Percentiles rank a stretch among this genome's conserved stretches.
Conservation (phyloP, 2,888 invertebrate genomes). For the Thymelicus sylvestris region DNA sequence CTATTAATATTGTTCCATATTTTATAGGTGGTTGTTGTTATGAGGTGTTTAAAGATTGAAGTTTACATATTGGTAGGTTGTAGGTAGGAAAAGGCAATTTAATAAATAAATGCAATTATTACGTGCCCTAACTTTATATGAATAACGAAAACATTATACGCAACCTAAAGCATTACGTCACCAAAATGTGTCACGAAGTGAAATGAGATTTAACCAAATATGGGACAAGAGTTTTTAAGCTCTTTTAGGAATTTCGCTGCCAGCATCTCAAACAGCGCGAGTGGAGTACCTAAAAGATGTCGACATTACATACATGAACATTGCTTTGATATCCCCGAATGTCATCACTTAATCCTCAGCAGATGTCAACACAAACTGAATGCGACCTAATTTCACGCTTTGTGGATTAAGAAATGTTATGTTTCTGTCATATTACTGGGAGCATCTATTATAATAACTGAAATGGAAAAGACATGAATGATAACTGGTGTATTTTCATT, state of each 20-base stretch:
- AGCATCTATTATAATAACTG: constrained; percentile 2
- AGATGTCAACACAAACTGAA: constrained; percentile 9
- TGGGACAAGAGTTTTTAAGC: constrained; percentile 5
- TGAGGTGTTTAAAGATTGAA: neutral
- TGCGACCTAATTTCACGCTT: constrained; percentile 10
- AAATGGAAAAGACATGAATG: neutral
- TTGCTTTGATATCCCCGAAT: constrained; percentile 13
- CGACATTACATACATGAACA: constrained; percentile 6
- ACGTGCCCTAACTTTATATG: neutral
- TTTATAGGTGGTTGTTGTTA: too few species aligned
- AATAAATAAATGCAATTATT: too few species aligned
- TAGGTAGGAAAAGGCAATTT: neutral
- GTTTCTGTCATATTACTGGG: neutral
- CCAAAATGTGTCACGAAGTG: constrained; percentile 19
- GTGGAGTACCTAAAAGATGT: neutral
- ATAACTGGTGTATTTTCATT: too few species aligned
- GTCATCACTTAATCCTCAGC: constrained; percentile 6
- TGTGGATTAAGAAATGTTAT: constrained; percentile 8
- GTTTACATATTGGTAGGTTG: neutral
- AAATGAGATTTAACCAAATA: constrained; percentile 18
- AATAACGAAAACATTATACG: constrained; percentile 13
- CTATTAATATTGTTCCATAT: neutral
- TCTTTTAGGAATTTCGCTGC: neutral
- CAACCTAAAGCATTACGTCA: constrained; percentile 9
- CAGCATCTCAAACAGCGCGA: neutral